Evolutionary conservation across 2,888 invertebrate genomes (phyloP).

Genomic region (Sipha maydis): DNA sequence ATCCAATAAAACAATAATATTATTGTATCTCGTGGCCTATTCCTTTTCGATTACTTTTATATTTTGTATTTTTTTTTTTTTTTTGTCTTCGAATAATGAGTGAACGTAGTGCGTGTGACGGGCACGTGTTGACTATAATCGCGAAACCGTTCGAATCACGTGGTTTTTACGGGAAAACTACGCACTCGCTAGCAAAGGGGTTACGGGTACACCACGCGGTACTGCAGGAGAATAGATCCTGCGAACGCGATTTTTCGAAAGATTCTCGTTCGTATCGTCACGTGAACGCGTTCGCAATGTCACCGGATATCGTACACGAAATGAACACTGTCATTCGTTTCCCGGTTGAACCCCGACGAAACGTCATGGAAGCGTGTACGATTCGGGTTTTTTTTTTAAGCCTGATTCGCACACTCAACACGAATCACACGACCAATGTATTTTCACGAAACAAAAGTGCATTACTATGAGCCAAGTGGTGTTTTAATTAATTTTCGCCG

Average conservation of each 20-base stretch:
- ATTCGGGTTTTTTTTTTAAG: too few species aligned
- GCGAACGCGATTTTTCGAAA: conserved; percentile 16
- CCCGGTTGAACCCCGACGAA: too few species aligned
- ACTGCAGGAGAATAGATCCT: background rate
- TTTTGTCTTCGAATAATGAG: background rate
- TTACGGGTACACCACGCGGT: conserved; percentile 9
- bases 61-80: background rate
- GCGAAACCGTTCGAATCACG: background rate
- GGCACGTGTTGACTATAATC: too few species aligned
- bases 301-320: background rate
- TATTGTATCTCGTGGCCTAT: background rate
- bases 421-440: too few species aligned
- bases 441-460: too few species aligned
- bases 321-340: too few species aligned
- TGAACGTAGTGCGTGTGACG: background rate
- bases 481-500: too few species aligned
- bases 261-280: conserved; percentile 4
- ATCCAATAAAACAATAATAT: conserved; percentile 37
- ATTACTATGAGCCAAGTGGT: too few species aligned
- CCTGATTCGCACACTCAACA: too few species aligned
- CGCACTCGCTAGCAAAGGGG: background rate
- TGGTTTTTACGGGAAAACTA: conserved; percentile 25
- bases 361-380: too few species aligned
- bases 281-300: background rate
- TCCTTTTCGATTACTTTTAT: background rate